A percentile compares a stretch with the other conserved stretches of the same genome.
phyloP scores from a whole-genome alignment of 2,888 invertebrate genomes.

The Coremacera marginata region DNA sequence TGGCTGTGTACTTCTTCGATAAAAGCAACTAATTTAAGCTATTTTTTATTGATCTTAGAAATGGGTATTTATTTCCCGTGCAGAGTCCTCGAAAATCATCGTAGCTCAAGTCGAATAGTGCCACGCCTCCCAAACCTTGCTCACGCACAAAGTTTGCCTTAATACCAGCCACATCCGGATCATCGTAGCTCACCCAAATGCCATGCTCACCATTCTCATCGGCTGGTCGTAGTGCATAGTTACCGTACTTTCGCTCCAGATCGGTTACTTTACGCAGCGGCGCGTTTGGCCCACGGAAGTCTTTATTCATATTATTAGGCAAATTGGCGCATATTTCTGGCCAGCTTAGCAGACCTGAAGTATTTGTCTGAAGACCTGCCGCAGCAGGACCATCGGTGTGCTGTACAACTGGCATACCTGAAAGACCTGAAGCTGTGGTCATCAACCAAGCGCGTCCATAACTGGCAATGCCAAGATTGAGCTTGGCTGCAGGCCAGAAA shows the following conservation, averaged over 20 bases:
- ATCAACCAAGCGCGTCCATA: slow-evolving; percentile 84
- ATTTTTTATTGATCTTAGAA: slow-evolving; percentile 80
- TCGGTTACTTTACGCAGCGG: slow-evolving; percentile 81
- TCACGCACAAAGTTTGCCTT: slow-evolving; percentile 80
- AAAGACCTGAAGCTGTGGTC: slow-evolving; percentile 77
- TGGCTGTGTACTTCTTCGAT: not conserved
- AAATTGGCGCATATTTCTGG: slow-evolving; percentile 82
- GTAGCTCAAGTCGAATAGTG: slow-evolving; percentile 79
- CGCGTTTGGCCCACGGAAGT: slow-evolving; percentile 74
- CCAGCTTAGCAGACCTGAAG: slow-evolving; percentile 80
- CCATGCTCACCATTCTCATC: slow-evolving; percentile 77
- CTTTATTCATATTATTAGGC: slow-evolving; percentile 69
- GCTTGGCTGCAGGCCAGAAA: slow-evolving; percentile 76
- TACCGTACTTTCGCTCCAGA: slow-evolving; percentile 83
- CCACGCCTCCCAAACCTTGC: slow-evolving; percentile 82
- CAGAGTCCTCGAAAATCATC: slow-evolving; percentile 88
- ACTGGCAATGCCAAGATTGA: slow-evolving; percentile 80
- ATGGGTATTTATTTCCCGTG: slow-evolving; percentile 82
- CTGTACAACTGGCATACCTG: slow-evolving; percentile 81
- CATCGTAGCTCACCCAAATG: slow-evolving; percentile 86
- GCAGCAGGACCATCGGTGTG: slow-evolving; percentile 77
- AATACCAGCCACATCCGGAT: slow-evolving; percentile 83
- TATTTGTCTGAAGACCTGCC: slow-evolving; percentile 78
- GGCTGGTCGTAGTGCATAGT: slow-evolving; percentile 81
- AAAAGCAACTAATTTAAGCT: slow-evolving; percentile 61